Base-by-base conservation (phyloP, 2,888 invertebrate species). In the Cynaeus angustus region DNA sequence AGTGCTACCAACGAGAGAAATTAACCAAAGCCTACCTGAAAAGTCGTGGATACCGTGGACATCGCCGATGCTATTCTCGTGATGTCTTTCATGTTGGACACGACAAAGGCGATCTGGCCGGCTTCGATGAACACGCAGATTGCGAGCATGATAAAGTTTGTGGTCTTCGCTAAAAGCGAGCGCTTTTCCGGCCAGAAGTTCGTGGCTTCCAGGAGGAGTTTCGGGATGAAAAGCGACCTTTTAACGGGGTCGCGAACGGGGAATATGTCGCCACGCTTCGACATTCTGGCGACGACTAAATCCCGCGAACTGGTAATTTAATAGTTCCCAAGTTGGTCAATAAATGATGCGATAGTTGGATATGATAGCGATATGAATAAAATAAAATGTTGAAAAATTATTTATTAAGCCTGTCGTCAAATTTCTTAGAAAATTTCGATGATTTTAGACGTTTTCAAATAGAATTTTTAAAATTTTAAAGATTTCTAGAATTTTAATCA, bases 181-280 rank as follows among this genome's bases (percentile, higher is more conserved):
- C 50, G 48, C 12, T 61, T 61, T 8, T 61, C 61, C 0, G 61
- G 61, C 61, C 61, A 61, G 16, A 61, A 61, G 12, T 61, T 61
- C n/a, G 38, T 50, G n/a, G 61, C 7, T 10, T 61, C 61, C 4
- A 61, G 38, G 1, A 61, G 48, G 9, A 61, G 38, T 41, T 61
- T 61, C 6, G 61, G 61, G n/a, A 61, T 37, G 14, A 61, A 61
- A 21, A 61, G 48, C 3, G 21, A 6, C 13, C 13, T 12, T 46
- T 61, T 61, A 4, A 50, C 48, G 5, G 61, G 50, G 12, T 61
- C 61, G 1, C 21, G 14, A 10, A 38, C 1, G 14, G 61, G 61
- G 33, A 61, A 61, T 2, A 61, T 50, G 45, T 61, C 61, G 38
- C 38, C 61, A 2, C 16, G 9, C 8, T 21, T 48, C 8, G 46